Evolutionary conservation across 2,888 invertebrate genomes (phyloP).

Genomic region (Panopea generosa): DNA sequence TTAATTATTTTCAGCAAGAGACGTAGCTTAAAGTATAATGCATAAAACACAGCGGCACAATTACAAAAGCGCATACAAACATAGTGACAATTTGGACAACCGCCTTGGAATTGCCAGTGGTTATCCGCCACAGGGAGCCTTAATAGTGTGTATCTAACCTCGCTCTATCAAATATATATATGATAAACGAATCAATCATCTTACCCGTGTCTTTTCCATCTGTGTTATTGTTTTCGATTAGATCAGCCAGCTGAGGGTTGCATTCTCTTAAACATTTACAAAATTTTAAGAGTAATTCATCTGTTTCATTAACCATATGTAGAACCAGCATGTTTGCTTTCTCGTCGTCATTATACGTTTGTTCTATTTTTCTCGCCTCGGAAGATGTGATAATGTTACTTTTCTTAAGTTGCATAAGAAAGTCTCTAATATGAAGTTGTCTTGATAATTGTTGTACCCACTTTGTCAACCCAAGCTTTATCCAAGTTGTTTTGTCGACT

Average conservation of each 20-base stretch:
- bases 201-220: conserved; percentile 21
- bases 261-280: conserved; percentile 6
- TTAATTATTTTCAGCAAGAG: too few species aligned
- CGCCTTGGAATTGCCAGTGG: too few species aligned
- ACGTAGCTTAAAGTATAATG: too few species aligned
- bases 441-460: conserved; percentile 19
- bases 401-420: conserved; percentile 16
- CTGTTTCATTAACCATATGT: conserved; percentile 10
- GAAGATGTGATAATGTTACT: conserved; percentile 3
- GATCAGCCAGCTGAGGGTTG: conserved; percentile 17
- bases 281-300: conserved; percentile 13
- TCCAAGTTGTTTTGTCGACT: too few species aligned
- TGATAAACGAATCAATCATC: too few species aligned
- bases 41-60: too few species aligned
- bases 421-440: conserved; percentile 6
- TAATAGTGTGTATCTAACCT: too few species aligned
- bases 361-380: conserved; percentile 5
- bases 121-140: too few species aligned
- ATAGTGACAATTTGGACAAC: too few species aligned
- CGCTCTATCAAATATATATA: too few species aligned
- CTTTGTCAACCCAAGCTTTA: too few species aligned
- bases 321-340: conserved; percentile 19
- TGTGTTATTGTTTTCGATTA: conserved; percentile 14
- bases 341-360: conserved; percentile 10
- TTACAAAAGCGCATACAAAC: too few species aligned